Percentiles rank a stretch among this genome's conserved stretches.
Conservation (phyloP, 2,113 vertebrate species). For the Calidris pygmaea region DNA sequence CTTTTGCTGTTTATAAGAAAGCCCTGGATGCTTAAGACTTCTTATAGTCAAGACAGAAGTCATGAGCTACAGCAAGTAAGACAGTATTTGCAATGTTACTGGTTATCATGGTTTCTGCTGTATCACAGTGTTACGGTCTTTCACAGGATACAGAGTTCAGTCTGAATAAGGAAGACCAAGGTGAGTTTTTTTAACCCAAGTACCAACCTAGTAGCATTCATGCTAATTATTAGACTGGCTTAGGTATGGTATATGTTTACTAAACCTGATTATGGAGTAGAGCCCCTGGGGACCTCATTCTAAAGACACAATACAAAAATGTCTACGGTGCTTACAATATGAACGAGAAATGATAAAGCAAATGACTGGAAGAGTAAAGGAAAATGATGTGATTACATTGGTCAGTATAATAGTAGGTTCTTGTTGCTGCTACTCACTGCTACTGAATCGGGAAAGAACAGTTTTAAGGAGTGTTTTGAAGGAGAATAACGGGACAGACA, state of each 20-base stretch:
- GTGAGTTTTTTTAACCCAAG: neutral
- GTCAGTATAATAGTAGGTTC: neutral
- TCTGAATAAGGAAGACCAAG: neutral
- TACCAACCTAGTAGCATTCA: neutral
- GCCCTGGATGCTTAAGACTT: neutral
- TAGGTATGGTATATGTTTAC: neutral
- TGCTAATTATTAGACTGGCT: neutral
- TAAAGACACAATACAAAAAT: neutral
- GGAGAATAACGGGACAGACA: neutral
- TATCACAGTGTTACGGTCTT: fast-evolving
- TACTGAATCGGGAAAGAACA: neutral
- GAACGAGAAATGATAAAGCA: neutral
- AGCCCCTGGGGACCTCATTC: neutral
- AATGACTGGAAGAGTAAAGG: neutral
- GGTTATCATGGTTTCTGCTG: neutral
- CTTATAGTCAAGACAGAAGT: neutral
- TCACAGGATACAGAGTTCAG: neutral
- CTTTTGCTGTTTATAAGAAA: neutral
- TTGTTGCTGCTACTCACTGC: neutral
- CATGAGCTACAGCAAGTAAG: neutral
- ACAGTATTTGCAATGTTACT: neutral
- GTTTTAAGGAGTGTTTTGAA: neutral
- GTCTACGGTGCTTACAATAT: neutral
- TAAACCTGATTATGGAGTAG: neutral
- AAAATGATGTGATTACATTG: neutral